Conservation (phyloP, 2,797 vertebrate species). For the Delichon dasypus region DNA sequence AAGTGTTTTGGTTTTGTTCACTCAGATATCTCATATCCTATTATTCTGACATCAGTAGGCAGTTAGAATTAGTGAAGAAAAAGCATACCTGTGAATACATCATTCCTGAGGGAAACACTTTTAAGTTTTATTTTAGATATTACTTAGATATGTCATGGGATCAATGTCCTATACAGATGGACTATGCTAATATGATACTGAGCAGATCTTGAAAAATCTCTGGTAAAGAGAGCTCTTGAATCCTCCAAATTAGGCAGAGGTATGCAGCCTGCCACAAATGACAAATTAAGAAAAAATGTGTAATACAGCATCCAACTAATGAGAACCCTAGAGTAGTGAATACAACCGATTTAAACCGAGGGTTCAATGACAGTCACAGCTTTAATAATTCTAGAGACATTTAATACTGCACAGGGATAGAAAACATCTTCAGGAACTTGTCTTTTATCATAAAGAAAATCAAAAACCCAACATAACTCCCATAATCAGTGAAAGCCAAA, state of each 20-base stretch:
- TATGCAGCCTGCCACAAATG: not conserved
- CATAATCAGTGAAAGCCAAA: not conserved
- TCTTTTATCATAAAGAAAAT: not conserved
- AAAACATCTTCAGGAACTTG: not conserved
- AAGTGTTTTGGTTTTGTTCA: not conserved
- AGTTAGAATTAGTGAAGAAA: not conserved
- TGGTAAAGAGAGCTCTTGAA: not conserved
- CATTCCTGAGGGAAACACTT: not conserved
- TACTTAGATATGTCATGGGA: not conserved
- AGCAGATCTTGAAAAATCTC: not conserved
- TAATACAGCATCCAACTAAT: constrained; percentile 23
- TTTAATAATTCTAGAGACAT: constrained; percentile 4
- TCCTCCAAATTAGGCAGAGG: constrained; percentile 11
- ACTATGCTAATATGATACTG: not conserved
- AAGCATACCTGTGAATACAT: not conserved
- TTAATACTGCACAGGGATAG: not conserved
- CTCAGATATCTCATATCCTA: not conserved
- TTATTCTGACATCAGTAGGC: not conserved
- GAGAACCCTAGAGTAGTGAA: constrained; percentile 12
- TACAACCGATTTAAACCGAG: constrained; percentile 18
- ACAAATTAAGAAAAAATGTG: constrained; percentile 36
- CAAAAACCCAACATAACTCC: not conserved
- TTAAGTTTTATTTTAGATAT: not conserved
- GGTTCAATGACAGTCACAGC: not conserved
- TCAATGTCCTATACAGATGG: not conserved